These are phyloP conservation scores for Philonicus albiceps DNA, from an alignment of 2,888 invertebrate species.

Conservation along the genomic window DNA sequence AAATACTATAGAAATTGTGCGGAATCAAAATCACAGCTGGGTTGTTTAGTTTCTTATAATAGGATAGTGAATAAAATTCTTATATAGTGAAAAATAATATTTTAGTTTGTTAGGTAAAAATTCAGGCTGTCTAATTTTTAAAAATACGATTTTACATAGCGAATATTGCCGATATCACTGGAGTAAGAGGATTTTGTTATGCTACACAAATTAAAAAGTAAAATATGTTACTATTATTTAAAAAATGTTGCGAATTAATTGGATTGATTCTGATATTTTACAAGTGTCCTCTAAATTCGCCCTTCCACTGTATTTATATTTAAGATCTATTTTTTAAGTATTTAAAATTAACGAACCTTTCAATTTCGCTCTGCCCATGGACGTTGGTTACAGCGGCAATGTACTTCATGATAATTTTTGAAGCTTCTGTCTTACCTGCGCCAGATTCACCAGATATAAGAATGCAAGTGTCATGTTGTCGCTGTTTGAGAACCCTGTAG, in stretches of 20 bases:
- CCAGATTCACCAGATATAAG: constrained; percentile 98
- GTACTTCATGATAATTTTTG: constrained; percentile 98
- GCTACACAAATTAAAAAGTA: neutral
- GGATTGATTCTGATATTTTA: neutral
- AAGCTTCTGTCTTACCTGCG: constrained; percentile 98
- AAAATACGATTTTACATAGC: too few species aligned
- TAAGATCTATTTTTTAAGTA: too few species aligned
- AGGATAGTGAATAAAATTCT: too few species aligned
- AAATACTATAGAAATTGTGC: too few species aligned
- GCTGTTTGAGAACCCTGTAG: constrained; percentile 91
- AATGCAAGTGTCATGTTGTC: constrained; percentile 93
- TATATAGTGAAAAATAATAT: too few species aligned
- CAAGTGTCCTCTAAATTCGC: neutral
- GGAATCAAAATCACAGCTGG: too few species aligned
- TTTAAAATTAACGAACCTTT: constrained; percentile 71
- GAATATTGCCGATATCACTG: too few species aligned
- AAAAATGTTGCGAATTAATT: too few species aligned
- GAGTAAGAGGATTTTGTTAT: too few species aligned
- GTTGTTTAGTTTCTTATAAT: too few species aligned
- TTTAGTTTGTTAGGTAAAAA: too few species aligned
- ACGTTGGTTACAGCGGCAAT: constrained; percentile 97
- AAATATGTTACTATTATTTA: neutral
- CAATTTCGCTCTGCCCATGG: constrained; percentile 92
- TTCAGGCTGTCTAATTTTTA: too few species aligned
- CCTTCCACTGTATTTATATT: neutral